Conservation (phyloP, 2,888 invertebrate species). For the Hypena proboscidalis region DNA sequence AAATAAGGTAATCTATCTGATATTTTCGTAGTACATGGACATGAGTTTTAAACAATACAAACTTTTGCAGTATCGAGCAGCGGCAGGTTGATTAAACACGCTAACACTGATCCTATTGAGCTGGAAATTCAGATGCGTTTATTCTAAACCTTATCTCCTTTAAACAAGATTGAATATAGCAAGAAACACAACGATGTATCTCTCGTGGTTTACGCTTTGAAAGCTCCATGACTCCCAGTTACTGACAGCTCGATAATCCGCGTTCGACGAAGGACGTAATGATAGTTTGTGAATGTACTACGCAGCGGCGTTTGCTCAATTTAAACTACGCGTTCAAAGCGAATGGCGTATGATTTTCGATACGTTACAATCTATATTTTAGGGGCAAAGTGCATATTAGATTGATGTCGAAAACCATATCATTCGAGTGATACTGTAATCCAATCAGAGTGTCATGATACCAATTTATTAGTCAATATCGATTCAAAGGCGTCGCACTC, state of each 20-base stretch:
- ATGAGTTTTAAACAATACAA: slow-evolving; percentile 33
- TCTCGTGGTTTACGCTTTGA: slow-evolving; percentile 28
- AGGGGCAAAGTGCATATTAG: too few species aligned
- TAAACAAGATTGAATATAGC: slow-evolving; percentile 3
- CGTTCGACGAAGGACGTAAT: slow-evolving; percentile 29
- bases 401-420: too few species aligned
- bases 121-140: background rate
- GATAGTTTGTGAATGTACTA: slow-evolving; percentile 29
- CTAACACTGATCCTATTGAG: slow-evolving; percentile 25
- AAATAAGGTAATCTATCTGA: too few species aligned
- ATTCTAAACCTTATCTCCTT: slow-evolving; percentile 13
- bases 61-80: slow-evolving; percentile 32
- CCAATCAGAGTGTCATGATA: too few species aligned
- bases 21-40: slow-evolving; percentile 1
- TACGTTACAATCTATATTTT: background rate
- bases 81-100: slow-evolving; percentile 40
- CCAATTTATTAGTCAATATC: too few species aligned
- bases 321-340: background rate
- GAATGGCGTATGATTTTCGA: background rate
- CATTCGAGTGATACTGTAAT: too few species aligned
- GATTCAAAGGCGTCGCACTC: too few species aligned
- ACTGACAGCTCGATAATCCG: slow-evolving; percentile 48
- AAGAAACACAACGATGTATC: slow-evolving; percentile 5
- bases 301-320: background rate
- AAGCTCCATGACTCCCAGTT: slow-evolving; percentile 47